These are phyloP conservation scores for Apus apus DNA, from an alignment of 2,113 vertebrate genomes.

Conservation along the genomic window DNA sequence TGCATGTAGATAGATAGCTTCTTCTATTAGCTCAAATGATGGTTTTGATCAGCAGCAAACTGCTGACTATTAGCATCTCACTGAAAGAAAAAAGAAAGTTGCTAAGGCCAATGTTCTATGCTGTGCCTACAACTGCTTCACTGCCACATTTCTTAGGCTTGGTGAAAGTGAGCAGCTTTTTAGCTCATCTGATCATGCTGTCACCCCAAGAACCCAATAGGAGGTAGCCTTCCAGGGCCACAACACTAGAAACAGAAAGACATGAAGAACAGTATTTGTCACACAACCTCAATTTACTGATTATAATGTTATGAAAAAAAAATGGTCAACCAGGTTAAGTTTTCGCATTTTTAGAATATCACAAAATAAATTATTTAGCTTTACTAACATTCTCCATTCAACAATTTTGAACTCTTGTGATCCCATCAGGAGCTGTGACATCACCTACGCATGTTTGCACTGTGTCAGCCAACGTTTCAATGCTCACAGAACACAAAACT, in stretches of 20 bases:
- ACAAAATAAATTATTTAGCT: neutral
- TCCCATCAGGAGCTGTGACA: neutral
- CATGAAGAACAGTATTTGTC: neutral
- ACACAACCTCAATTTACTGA: neutral
- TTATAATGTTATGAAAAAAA: neutral
- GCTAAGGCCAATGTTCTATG: neutral
- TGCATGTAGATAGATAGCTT: neutral
- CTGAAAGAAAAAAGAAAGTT: neutral
- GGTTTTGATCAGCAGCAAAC: neutral
- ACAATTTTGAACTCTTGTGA: neutral
- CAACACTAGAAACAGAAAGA: neutral
- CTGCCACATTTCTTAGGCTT: fast-evolving
- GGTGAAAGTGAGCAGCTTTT: fast-evolving
- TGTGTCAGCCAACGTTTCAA: neutral
- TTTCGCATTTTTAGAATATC: neutral
- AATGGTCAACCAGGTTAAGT: neutral
- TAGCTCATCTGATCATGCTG: neutral
- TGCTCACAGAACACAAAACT: neutral
- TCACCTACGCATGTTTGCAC: neutral
- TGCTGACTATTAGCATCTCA: neutral
- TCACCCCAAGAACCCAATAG: neutral
- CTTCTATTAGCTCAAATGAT: neutral
- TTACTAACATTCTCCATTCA: neutral
- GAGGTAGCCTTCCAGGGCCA: neutral
- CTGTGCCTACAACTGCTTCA: neutral